Percentiles rank a stretch among this genome's conserved stretches.
Evolutionary conservation across 2,797 vertebrate species (phyloP).

Genomic region (Dendrocincla fuliginosa): DNA sequence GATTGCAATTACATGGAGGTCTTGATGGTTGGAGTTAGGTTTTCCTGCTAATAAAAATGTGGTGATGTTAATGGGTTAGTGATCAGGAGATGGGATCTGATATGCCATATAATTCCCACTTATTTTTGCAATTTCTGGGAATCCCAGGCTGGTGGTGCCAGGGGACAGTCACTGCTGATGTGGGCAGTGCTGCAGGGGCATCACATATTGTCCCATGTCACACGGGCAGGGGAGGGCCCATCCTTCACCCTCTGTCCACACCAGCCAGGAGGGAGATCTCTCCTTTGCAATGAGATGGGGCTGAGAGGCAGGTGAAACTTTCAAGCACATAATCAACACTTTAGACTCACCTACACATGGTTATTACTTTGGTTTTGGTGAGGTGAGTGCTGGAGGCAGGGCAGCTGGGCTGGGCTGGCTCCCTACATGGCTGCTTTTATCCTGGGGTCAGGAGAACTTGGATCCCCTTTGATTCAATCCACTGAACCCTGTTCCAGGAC

Average conservation of each 20-base stretch:
- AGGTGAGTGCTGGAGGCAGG: neutral
- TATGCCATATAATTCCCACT: neutral
- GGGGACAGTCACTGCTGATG: neutral
- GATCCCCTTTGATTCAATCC: neutral
- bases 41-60: neutral
- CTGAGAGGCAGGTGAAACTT: conserved; percentile 27
- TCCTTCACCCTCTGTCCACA: neutral
- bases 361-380: neutral
- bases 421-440: neutral
- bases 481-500: neutral
- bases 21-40: neutral
- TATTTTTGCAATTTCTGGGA: neutral
- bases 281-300: neutral
- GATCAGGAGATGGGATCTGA: neutral
- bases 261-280: neutral
- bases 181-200: neutral
- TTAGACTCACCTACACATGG: neutral
- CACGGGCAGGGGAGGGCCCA: neutral
- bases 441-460: accelerated
- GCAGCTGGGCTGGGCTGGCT: neutral
- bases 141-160: neutral
- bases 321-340: neutral
- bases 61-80: neutral
- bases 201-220: neutral
- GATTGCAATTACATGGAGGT: neutral